Conservation (phyloP, 2,797 vertebrate genomes). For the Euthynnus affinis region DNA sequence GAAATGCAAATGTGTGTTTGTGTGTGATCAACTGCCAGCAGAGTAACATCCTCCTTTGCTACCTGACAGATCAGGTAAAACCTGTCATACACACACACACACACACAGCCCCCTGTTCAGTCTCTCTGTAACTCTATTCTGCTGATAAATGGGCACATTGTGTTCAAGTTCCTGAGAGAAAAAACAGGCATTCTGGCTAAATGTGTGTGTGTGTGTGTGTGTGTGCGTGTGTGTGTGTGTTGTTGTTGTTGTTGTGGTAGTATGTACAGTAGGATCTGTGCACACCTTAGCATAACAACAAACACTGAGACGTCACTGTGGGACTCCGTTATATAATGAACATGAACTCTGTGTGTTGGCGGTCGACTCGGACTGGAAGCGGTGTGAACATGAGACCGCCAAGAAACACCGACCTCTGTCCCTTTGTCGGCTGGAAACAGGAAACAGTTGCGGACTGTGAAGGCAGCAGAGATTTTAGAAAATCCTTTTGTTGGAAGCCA, state of each 20-base stretch:
- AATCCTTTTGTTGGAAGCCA: no score
- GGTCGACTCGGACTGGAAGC: background rate
- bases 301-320: conserved; percentile 4
- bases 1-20: background rate
- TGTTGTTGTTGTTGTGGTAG: background rate
- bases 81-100: conserved; percentile 24
- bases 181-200: background rate
- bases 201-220: conserved; percentile 18
- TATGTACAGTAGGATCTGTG: background rate
- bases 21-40: background rate
- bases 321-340: conserved; percentile 40
- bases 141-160: conserved; percentile 24
- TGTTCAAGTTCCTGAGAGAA: background rate
- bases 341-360: background rate
- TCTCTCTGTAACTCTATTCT: conserved; percentile 34
- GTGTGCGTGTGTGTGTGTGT: no score
- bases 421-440: conserved; percentile 23
- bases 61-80: conserved; percentile 60
- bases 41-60: conserved; percentile 10
- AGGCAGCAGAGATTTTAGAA: background rate
- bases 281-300: conserved; percentile 15
- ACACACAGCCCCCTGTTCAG: background rate
- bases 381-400: conserved; percentile 21
- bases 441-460: conserved; percentile 17
- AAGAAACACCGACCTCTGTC: conserved; percentile 21